Evolutionary conservation across 2,888 invertebrate species (phyloP).

Genomic region (Hyppa rectilinea): DNA sequence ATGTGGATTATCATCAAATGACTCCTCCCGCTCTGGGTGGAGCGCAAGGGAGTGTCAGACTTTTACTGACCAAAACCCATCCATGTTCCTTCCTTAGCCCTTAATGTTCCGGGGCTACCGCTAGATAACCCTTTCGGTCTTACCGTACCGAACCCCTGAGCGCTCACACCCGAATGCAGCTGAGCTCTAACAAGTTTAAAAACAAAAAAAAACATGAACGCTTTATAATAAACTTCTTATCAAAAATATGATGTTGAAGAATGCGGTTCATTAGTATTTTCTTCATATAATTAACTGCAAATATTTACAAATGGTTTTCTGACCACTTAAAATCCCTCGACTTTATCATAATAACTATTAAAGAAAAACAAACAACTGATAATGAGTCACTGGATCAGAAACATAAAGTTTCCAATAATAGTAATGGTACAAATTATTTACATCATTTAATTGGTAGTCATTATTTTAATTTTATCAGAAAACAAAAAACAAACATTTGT

Average conservation of each 20-base stretch:
- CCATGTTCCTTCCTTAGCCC: too few species aligned
- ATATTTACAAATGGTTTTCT: slow-evolving; percentile 57
- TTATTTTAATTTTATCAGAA: background rate
- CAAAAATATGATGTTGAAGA: slow-evolving; percentile 12
- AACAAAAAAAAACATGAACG: background rate
- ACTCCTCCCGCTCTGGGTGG: too few species aligned
- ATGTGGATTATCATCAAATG: too few species aligned
- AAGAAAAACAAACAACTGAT: slow-evolving; percentile 55
- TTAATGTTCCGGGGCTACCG: too few species aligned
- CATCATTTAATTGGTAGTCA: slow-evolving; percentile 9
- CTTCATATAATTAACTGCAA: slow-evolving; percentile 56
- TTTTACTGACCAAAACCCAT: too few species aligned
- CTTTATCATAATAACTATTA: slow-evolving; percentile 47
- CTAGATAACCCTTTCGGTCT: too few species aligned
- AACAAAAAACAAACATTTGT: too few species aligned
- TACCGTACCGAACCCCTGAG: background rate
- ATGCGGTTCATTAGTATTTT: slow-evolving; percentile 30
- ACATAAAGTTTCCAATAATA: slow-evolving; percentile 57
- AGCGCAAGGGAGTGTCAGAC: too few species aligned
- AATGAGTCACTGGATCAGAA: slow-evolving; percentile 43
- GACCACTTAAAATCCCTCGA: slow-evolving; percentile 28
- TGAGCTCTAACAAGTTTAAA: background rate
- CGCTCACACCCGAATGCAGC: background rate
- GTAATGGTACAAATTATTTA: slow-evolving; percentile 8
- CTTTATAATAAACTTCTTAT: background rate